phyloP scores from a whole-genome alignment of 2,888 invertebrate species.

The Bombylius major region DNA sequence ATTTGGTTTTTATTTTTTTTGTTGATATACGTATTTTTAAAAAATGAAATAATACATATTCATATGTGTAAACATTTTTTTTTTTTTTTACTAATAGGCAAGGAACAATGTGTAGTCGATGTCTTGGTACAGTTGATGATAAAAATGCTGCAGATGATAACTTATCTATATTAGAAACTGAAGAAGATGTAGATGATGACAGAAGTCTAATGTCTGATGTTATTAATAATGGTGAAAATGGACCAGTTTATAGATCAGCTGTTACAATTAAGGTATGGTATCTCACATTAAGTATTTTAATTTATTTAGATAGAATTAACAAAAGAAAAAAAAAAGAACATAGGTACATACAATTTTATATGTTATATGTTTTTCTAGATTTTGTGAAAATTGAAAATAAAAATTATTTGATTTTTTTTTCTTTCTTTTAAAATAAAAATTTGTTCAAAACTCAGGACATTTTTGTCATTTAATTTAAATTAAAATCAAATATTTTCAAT shows the following conservation, averaged over 20 bases:
- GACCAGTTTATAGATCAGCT: constrained; percentile 20
- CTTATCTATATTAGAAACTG: constrained; percentile 52
- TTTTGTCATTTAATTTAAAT: too few relatives aligned
- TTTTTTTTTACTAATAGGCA: constrained; percentile 42
- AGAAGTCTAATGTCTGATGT: constrained; percentile 40
- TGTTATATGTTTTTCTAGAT: too few relatives aligned
- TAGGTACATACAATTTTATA: too few relatives aligned
- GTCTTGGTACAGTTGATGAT: constrained; percentile 53
- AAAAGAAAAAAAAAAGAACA: too few relatives aligned
- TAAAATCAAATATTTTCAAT: too few relatives aligned
- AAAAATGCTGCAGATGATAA: constrained; percentile 38
- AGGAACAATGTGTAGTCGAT: constrained; percentile 71
- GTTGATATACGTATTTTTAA: neutral
- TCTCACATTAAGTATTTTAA: constrained; percentile 32
- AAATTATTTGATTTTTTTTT: too few relatives aligned
- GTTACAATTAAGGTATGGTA: constrained; percentile 43
- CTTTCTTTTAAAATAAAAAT: too few relatives aligned
- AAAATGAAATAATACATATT: too few relatives aligned
- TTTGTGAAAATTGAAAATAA: too few relatives aligned
- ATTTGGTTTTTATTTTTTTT: constrained; percentile 2
- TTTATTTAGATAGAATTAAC: neutral
- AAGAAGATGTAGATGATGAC: constrained; percentile 63
- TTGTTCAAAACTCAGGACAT: too few relatives aligned
- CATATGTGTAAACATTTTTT: neutral
- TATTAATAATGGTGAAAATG: constrained; percentile 24